A percentile compares a stretch with the other conserved stretches of the same genome.
Evolutionary conservation across 2,797 vertebrate genomes (phyloP).

Genomic region (Morus bassanus): DNA sequence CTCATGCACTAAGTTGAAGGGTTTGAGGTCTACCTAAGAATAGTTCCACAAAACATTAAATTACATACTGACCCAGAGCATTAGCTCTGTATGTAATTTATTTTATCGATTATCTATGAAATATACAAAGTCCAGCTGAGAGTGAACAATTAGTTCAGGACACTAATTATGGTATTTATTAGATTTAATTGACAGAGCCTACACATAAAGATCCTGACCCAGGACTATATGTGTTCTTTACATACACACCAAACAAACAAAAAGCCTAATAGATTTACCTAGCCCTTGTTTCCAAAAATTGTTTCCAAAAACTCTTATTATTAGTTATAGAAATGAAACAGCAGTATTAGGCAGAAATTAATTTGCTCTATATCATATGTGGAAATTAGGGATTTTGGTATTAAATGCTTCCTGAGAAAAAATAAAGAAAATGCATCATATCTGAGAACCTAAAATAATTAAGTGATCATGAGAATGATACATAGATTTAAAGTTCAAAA

Average conservation of each 20-base stretch:
- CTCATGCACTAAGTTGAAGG: not conserved
- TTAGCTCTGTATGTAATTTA: not conserved
- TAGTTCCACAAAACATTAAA: not conserved
- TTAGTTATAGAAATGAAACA: not conserved
- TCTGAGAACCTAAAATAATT: not conserved
- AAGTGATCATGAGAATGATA: not conserved
- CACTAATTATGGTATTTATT: not conserved
- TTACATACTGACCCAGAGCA: not conserved
- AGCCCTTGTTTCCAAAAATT: not conserved
- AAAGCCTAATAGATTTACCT: not conserved
- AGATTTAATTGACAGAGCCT: not conserved
- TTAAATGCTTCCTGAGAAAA: not conserved
- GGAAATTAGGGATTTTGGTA: not conserved
- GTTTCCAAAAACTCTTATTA: not conserved
- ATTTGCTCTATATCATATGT: not conserved
- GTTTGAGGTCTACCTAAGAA: not conserved
- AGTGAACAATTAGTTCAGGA: not conserved
- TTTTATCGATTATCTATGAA: not conserved
- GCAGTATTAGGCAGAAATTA: not conserved
- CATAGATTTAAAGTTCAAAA: not conserved
- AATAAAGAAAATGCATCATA: not conserved
- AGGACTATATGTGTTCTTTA: not conserved
- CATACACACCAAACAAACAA: not conserved
- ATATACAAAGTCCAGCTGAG: not conserved
- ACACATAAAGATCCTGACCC: not conserved